These are phyloP conservation scores for Eupithecia abbreviata DNA, from an alignment of 2,888 invertebrate species.

Conservation along the genomic window DNA sequence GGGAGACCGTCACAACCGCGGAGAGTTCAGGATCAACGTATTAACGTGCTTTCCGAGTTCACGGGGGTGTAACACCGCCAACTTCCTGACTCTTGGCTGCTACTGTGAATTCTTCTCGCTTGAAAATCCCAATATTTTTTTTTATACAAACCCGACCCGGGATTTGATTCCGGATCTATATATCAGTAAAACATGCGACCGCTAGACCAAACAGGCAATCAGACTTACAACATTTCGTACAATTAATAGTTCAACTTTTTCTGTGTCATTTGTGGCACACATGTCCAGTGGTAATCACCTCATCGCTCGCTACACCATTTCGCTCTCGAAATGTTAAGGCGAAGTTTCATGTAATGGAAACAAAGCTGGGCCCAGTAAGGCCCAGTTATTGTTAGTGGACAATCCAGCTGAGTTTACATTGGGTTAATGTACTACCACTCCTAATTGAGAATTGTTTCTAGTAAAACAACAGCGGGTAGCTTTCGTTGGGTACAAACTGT, in stretches of 20 bases:
- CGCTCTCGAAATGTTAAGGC: conserved; percentile 37
- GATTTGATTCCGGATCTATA: too few relatives aligned
- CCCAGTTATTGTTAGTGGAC: conserved; percentile 30
- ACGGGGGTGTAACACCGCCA: too few relatives aligned
- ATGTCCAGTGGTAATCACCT: conserved; percentile 8
- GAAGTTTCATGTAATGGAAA: conserved; percentile 41
- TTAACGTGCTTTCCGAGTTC: too few relatives aligned
- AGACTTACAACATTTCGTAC: background rate
- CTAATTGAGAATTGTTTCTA: conserved; percentile 19
- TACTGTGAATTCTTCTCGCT: too few relatives aligned
- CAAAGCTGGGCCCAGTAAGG: conserved; percentile 30
- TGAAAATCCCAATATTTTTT: too few relatives aligned
- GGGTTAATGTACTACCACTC: conserved; percentile 24
- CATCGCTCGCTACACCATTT: conserved; percentile 18
- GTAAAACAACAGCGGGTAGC: background rate
- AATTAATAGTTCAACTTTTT: background rate
- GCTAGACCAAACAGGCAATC: background rate
- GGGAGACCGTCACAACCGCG: too few relatives aligned
- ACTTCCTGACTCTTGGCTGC: too few relatives aligned
- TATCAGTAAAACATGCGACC: too few relatives aligned
- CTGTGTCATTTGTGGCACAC: background rate
- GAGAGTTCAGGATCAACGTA: too few relatives aligned
- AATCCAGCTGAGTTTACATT: conserved; percentile 20
- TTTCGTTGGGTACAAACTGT: conserved; percentile 7
- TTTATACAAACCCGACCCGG: too few relatives aligned